A percentile compares a stretch with the other conserved stretches of the same genome.
These are phyloP conservation scores for Mythimna lalbum DNA, from an alignment of 2,888 invertebrate genomes.

Conservation along the genomic window DNA sequence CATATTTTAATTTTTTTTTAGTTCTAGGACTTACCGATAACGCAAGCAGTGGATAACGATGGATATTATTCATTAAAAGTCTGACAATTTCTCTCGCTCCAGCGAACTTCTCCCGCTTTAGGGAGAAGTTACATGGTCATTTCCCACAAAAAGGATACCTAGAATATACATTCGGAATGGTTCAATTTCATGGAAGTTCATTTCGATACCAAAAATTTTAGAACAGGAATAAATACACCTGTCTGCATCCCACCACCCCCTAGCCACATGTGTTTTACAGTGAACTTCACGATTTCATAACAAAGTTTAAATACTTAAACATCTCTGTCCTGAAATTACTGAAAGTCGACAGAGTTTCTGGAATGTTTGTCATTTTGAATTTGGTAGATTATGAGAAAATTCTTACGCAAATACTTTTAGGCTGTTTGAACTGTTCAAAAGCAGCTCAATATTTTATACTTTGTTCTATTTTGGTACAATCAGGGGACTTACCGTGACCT, in stretches of 20 bases:
- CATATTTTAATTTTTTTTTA: too few species aligned
- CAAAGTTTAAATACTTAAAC: slow-evolving; percentile 56
- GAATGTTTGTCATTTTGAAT: slow-evolving; percentile 50
- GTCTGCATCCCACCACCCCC: not conserved
- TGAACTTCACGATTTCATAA: slow-evolving; percentile 42
- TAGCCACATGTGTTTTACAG: slow-evolving; percentile 39
- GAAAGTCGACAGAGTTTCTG: slow-evolving; percentile 31
- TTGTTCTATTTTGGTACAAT: not conserved
- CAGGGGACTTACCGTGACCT: too few species aligned
- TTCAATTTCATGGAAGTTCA: not conserved
- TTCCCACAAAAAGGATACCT: too few species aligned
- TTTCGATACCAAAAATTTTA: not conserved
- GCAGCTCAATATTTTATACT: not conserved
- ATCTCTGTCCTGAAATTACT: slow-evolving; percentile 31
- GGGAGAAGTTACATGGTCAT: too few species aligned
- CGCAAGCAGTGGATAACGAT: too few species aligned
- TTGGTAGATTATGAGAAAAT: slow-evolving; percentile 25
- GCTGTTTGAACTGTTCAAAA: slow-evolving; percentile 6
- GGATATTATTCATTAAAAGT: too few species aligned
- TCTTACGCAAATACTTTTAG: slow-evolving; percentile 13
- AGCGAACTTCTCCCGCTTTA: too few species aligned
- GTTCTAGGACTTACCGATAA: too few species aligned
- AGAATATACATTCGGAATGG: too few species aligned
- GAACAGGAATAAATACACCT: not conserved
- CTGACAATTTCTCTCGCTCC: too few species aligned